Conservation (phyloP, 2,797 vertebrate species). For the Macrochelys suwanniensis region DNA sequence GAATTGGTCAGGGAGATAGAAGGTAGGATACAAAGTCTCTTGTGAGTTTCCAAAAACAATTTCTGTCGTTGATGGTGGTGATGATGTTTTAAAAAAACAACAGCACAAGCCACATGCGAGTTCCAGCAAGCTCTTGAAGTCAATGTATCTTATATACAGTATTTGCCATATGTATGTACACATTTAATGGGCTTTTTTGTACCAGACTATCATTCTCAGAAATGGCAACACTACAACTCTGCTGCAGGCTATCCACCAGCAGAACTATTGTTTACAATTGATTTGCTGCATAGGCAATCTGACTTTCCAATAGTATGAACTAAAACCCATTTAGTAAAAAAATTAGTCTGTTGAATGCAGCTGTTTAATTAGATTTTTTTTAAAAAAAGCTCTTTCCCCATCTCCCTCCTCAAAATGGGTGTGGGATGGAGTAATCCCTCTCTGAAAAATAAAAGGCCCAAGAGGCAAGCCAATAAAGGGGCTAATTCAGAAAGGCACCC, state of each 20-base stretch:
- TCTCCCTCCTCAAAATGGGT: not conserved
- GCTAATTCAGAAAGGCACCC: not conserved
- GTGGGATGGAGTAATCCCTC: not conserved
- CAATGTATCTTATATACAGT: not conserved
- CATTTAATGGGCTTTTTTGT: not conserved
- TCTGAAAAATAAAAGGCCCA: not conserved
- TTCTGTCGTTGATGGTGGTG: not conserved
- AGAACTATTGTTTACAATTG: not conserved
- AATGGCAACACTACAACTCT: not conserved
- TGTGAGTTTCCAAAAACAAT: not conserved
- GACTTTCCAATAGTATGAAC: not conserved
- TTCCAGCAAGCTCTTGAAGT: not conserved
- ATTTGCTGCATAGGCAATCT: not conserved
- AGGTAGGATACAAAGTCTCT: not conserved
- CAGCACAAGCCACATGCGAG: not conserved
- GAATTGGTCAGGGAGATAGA: not conserved
- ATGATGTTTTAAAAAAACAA: not conserved
- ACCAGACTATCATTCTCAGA: not conserved
- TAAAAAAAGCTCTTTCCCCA: not conserved
- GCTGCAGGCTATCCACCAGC: not conserved
- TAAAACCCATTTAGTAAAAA: not conserved
- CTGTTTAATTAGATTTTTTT: constrained; percentile 2
- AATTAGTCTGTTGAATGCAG: not conserved
- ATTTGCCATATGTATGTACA: not conserved
- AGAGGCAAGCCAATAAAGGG: not conserved